Evolutionary conservation across 2,888 invertebrate genomes (phyloP).

Genomic region (Lamproptera curius): DNA sequence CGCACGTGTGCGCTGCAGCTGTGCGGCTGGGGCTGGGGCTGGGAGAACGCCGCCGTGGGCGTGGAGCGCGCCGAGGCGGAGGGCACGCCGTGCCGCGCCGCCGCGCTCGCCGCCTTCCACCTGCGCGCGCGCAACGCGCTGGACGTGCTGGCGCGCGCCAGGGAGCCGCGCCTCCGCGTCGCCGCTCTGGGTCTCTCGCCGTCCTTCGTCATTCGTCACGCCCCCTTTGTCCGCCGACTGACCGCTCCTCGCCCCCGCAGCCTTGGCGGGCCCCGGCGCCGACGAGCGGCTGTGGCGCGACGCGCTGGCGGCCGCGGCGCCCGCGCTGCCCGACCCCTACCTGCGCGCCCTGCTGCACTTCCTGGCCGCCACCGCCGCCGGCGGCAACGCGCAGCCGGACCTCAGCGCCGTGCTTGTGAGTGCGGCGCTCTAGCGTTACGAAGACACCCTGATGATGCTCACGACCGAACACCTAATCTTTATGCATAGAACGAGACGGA

Average conservation of each 20-base stretch:
- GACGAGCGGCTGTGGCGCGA: conserved; percentile 90
- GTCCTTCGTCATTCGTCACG: conserved; percentile 37
- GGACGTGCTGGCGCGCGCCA: conserved; percentile 88
- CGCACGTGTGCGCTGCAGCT: conserved; percentile 89
- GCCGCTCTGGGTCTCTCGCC: conserved; percentile 79
- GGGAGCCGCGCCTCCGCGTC: conserved; percentile 53
- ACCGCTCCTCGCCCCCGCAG: conserved; percentile 37
- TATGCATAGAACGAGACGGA: conserved; percentile 92
- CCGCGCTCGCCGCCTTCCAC: conserved; percentile 94
- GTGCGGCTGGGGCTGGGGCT: conserved; percentile 94
- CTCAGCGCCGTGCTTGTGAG: conserved; percentile 45
- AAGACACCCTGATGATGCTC: too few species aligned
- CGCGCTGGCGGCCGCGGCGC: conserved; percentile 89
- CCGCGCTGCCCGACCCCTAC: conserved; percentile 92
- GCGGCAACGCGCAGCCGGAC: conserved; percentile 48
- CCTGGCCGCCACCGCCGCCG: conserved; percentile 85
- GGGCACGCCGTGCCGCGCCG: conserved; percentile 86
- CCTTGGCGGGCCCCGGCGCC: conserved; percentile 85
- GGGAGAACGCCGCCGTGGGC: conserved; percentile 75
- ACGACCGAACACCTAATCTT: too few species aligned
- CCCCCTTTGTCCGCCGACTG: neutral
- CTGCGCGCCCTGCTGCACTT: conserved; percentile 94
- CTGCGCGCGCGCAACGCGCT: conserved; percentile 90
- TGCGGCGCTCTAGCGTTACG: neutral
- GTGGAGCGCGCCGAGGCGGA: conserved; percentile 83